Evolutionary conservation across 1,140 invertebrate species (phyloP), one percentile per base, ranked within the genome.

Genomic region (Sinella curviseta): DNA sequence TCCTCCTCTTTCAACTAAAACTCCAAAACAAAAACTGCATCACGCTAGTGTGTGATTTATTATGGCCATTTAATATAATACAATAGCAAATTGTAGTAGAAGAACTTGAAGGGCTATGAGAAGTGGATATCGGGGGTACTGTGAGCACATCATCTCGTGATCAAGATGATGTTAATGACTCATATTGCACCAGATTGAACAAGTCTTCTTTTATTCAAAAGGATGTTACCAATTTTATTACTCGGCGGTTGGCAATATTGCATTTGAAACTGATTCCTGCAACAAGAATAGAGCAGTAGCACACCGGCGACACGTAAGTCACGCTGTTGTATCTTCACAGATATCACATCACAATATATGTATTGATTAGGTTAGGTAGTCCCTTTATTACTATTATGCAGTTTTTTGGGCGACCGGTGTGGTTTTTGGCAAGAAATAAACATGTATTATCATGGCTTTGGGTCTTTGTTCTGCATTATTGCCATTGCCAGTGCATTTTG

Each of bases 181-280:
- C 57, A 65, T 65, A 65, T 65, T 65, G 57, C 57, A 65, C 57
- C 57, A 65, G 57, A 17, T 65, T 48, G 39, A 48, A 48, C 20
- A 48, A 12, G 26, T 65, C 26, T 65, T 65, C 26, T 26, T 65
- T 65, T 8, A 12, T 16, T 65, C 14, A 65, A 26, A 26, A 65
- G 4, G 57, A 8, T n/a, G 16, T n/a, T n/a, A n/a, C 16, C 57
- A 65, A 65, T 65, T 65, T 4, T n/a, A 65, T 65, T 17, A 4
- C 16, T 26, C 16, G 26, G 16, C 8, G 26, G 8, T n/a, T 65
- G 16, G 8, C 57, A 65, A n/a, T 17, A 65, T 48, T 48, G 39
- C n/a, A n/a, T n/a, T n/a, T n/a, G 20, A 12, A 48, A 48, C 8
- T 12, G 8, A 48, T 48, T 17, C 26, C 4, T 65, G 57, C 26